phyloP scores from a whole-genome alignment of 2,888 invertebrate species.

The Trachelus troglodyta region DNA sequence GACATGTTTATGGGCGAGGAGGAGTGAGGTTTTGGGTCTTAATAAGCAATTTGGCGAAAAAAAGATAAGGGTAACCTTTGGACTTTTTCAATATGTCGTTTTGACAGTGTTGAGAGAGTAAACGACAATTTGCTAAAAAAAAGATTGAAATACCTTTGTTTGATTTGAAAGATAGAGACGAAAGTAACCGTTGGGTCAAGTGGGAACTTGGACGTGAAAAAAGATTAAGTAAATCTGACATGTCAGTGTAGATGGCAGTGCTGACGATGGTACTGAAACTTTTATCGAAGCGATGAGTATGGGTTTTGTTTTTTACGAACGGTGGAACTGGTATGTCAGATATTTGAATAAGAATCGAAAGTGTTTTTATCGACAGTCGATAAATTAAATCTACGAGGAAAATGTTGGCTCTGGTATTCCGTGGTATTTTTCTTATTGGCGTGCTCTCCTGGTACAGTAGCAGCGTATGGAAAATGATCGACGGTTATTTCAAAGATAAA shows the following conservation, averaged over 20 bases:
- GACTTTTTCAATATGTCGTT: neutral
- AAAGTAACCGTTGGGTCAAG: neutral
- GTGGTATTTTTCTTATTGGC: conserved; percentile 74
- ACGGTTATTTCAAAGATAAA: conserved; percentile 79
- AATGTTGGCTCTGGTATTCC: conserved; percentile 75
- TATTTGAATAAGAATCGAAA: neutral
- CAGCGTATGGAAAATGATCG: conserved; percentile 78
- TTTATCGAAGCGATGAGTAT: neutral
- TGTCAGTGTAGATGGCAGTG: neutral
- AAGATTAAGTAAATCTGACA: neutral
- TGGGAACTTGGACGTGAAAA: neutral
- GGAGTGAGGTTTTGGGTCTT: neutral
- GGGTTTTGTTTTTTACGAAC: neutral
- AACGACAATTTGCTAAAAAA: neutral
- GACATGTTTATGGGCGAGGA: conserved; percentile 59
- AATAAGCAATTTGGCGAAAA: neutral
- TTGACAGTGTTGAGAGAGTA: neutral
- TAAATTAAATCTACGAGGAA: conserved; percentile 12
- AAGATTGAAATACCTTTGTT: neutral
- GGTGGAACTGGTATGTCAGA: neutral
- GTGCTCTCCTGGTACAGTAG: conserved; percentile 80
- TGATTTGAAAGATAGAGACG: neutral
- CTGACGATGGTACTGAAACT: neutral
- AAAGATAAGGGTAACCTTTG: neutral
- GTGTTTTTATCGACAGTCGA: neutral